These are phyloP conservation scores for Xylophagus ater DNA, from an alignment of 2,888 invertebrate species.

Conservation along the genomic window DNA sequence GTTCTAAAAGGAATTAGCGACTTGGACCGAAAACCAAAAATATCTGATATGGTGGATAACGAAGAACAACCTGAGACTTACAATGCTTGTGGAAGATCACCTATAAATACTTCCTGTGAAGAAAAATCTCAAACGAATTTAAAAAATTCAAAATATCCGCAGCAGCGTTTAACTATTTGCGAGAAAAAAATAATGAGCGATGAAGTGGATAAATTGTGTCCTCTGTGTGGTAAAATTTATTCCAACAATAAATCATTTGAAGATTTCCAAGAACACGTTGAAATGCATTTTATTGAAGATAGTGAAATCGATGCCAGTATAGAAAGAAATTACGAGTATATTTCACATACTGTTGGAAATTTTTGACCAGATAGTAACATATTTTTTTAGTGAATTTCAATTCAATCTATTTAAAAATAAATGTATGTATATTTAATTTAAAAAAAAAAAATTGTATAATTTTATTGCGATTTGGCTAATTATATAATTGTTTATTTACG, in stretches of 20 bases:
- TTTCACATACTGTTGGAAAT: slow-evolving; percentile 37
- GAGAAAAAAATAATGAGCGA: slow-evolving; percentile 33
- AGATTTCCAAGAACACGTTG: slow-evolving; percentile 63
- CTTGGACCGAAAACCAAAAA: too few relatives aligned
- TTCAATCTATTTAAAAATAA: too few relatives aligned
- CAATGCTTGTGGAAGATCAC: not conserved
- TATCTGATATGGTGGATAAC: too few relatives aligned
- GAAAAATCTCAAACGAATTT: not conserved
- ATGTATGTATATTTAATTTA: too few relatives aligned
- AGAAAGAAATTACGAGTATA: slow-evolving; percentile 44
- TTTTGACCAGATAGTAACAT: slow-evolving; percentile 35
- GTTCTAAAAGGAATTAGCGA: too few relatives aligned
- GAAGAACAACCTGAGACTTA: slow-evolving; percentile 4
- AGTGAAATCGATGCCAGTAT: slow-evolving; percentile 42
- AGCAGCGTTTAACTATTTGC: slow-evolving; percentile 20
- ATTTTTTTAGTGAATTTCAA: too few relatives aligned
- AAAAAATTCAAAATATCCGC: not conserved
- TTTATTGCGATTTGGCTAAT: too few relatives aligned
- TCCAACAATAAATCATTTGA: slow-evolving; percentile 46
- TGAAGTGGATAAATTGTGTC: slow-evolving; percentile 50
- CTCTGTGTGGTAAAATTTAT: slow-evolving; percentile 60
- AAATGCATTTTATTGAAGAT: slow-evolving; percentile 60
- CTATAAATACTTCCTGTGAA: not conserved
- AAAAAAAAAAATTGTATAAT: too few relatives aligned
- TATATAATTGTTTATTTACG: too few relatives aligned